phyloP scores from a whole-genome alignment of 2,113 vertebrate genomes.

The Chloropsis cyanopogon region DNA sequence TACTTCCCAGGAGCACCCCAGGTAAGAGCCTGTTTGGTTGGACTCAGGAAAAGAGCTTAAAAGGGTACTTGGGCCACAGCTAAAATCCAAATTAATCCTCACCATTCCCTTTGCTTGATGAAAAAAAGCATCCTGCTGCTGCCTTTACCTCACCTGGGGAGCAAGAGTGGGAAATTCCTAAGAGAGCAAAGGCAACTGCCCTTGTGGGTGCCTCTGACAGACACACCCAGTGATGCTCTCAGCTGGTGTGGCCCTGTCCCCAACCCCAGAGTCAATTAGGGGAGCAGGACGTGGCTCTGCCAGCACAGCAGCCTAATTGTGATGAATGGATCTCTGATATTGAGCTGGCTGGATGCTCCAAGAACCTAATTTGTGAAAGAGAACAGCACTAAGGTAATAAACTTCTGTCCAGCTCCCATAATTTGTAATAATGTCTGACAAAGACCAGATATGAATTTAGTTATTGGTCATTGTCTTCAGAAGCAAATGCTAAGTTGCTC shows the following conservation, averaged over 20 bases:
- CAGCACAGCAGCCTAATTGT: slow-evolving; percentile 33
- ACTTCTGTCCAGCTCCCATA: slow-evolving; percentile 33
- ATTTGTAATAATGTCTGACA: slow-evolving; percentile 56
- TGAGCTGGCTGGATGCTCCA: slow-evolving; percentile 1
- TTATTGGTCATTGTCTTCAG: slow-evolving; percentile 34
- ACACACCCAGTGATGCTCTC: neutral
- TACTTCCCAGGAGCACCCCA: neutral
- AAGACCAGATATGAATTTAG: slow-evolving; percentile 42
- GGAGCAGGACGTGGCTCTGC: neutral
- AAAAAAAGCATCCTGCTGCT: neutral
- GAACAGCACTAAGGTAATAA: slow-evolving; percentile 31
- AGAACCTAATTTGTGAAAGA: slow-evolving; percentile 44
- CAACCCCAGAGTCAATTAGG: neutral
- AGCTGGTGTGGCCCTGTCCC: neutral
- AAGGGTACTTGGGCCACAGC: neutral
- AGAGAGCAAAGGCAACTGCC: rapidly evolving
- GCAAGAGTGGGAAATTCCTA: neutral
- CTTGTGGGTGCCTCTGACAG: neutral
- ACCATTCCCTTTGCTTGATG: neutral
- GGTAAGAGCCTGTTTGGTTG: neutral
- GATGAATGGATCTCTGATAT: neutral
- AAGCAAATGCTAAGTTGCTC: slow-evolving; percentile 37
- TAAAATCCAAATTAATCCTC: neutral
- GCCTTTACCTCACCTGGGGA: neutral
- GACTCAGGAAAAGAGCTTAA: neutral